Percentiles rank a stretch among this genome's conserved stretches.
These are phyloP conservation scores for Panorpa germanica DNA, from an alignment of 2,888 invertebrate species.

Conservation along the genomic window DNA sequence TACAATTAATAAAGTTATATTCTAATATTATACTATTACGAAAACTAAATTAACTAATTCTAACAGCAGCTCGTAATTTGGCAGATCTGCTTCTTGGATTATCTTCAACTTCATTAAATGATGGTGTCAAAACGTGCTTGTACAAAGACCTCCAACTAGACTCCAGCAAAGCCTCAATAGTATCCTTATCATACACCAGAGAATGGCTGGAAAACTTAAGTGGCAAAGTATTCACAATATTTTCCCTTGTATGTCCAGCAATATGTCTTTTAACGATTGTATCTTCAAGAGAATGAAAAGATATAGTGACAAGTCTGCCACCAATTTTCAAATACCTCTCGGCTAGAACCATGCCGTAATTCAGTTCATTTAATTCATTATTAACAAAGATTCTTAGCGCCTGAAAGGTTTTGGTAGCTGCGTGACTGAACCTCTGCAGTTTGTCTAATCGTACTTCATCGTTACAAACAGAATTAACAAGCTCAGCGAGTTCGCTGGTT, in stretches of 20 bases:
- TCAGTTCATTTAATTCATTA: constrained; percentile 88
- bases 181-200: constrained; percentile 34
- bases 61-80: constrained; percentile 67
- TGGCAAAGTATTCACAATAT: constrained; percentile 48
- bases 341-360: constrained; percentile 68
- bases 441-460: constrained; percentile 43
- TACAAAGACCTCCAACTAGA: constrained; percentile 60
- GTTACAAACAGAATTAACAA: constrained; percentile 43
- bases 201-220: constrained; percentile 49
- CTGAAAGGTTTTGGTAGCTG: constrained; percentile 83
- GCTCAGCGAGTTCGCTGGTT: constrained; percentile 61
- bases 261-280: constrained; percentile 83
- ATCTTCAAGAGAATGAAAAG: constrained; percentile 90
- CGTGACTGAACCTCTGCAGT: constrained; percentile 53
- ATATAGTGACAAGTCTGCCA: constrained; percentile 63
- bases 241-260: constrained; percentile 52
- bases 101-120: constrained; percentile 44
- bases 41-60: constrained; percentile 30
- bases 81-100: constrained; percentile 85
- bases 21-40: too few relatives aligned
- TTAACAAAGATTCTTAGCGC: constrained; percentile 90
- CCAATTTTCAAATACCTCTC: constrained; percentile 55
- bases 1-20: too few relatives aligned
- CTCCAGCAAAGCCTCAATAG: constrained; percentile 38
- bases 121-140: constrained; percentile 64